phyloP scores from a whole-genome alignment of 2,113 vertebrate species.

The Perca schrenkii region DNA sequence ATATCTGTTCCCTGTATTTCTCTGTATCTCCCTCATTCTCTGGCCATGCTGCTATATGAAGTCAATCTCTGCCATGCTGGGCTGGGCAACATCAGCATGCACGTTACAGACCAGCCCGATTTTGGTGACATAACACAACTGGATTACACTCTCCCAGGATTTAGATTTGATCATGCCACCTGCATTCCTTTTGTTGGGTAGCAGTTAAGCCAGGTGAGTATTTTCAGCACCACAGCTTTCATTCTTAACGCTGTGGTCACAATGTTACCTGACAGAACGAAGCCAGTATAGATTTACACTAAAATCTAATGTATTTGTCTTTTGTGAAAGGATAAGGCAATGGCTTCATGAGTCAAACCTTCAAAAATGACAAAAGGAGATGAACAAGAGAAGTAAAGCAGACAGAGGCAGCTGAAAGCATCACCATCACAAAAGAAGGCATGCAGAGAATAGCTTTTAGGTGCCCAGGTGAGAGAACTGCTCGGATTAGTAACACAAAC shows the following conservation, averaged over 20 bases:
- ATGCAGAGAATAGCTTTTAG: constrained; percentile 53
- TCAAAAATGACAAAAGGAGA: constrained; percentile 29
- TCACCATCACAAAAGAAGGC: constrained; percentile 28
- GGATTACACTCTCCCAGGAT: constrained; percentile 34
- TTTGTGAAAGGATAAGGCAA: constrained; percentile 28
- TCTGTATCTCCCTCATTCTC: constrained; percentile 62
- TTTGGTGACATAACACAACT: constrained; percentile 51
- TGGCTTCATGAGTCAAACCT: constrained; percentile 26
- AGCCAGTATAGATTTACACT: constrained; percentile 10
- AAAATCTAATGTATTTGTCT: constrained; percentile 36
- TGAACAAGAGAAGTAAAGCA: constrained; percentile 36
- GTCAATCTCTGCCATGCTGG: constrained; percentile 73
- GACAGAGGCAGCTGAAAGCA: constrained; percentile 22
- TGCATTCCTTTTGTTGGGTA: constrained; percentile 52
- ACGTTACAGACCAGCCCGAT: constrained; percentile 57
- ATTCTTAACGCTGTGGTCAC: constrained; percentile 35
- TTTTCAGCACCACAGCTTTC: constrained; percentile 45
- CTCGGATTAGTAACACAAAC: constrained; percentile 38
- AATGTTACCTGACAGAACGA: constrained; percentile 31
- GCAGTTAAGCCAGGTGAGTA: constrained; percentile 47
- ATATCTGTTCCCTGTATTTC: constrained; percentile 46
- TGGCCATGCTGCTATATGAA: constrained; percentile 75
- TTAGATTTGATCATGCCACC: constrained; percentile 63
- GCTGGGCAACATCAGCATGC: constrained; percentile 78
- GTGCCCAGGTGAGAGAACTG: constrained; percentile 27